Conservation (phyloP, 2,797 vertebrate species). For the Sarcoramphus papa region DNA sequence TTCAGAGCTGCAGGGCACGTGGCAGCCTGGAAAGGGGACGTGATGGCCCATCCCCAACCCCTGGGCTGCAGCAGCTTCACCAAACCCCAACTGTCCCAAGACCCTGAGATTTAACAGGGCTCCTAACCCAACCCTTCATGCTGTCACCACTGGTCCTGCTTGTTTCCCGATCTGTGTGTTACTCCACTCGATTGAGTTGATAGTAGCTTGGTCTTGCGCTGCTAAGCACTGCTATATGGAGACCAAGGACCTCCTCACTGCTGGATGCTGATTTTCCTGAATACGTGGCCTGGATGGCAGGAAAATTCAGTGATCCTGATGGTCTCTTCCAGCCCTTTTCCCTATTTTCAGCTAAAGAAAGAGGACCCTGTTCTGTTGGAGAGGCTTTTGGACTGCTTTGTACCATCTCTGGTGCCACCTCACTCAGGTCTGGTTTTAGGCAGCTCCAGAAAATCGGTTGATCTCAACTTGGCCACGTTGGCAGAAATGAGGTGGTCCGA, state of each 20-base stretch:
- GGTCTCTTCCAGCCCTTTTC: not conserved
- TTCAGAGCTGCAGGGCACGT: not conserved
- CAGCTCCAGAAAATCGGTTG: not conserved
- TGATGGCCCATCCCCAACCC: not conserved
- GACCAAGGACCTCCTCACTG: not conserved
- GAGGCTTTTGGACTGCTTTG: not conserved
- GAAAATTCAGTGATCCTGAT: not conserved
- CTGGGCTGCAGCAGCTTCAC: not conserved
- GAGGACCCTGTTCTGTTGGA: not conserved
- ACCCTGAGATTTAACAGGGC: not conserved
- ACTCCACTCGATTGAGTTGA: fast-evolving
- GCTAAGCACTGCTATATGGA: not conserved
- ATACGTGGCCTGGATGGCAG: not conserved
- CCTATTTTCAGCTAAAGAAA: not conserved
- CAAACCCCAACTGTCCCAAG: not conserved
- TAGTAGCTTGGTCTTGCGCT: fast-evolving
- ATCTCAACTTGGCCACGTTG: not conserved
- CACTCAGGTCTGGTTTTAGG: not conserved
- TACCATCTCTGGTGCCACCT: not conserved
- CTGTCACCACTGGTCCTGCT: not conserved
- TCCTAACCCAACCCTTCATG: not conserved
- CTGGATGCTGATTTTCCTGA: not conserved
- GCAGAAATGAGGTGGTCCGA: not conserved
- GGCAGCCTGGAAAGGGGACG: not conserved
- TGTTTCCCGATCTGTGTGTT: not conserved